Evolutionary conservation across 2,888 invertebrate genomes (phyloP), one percentile per base, ranked within the genome.

Genomic region (Pollenia griseotomentosa): DNA sequence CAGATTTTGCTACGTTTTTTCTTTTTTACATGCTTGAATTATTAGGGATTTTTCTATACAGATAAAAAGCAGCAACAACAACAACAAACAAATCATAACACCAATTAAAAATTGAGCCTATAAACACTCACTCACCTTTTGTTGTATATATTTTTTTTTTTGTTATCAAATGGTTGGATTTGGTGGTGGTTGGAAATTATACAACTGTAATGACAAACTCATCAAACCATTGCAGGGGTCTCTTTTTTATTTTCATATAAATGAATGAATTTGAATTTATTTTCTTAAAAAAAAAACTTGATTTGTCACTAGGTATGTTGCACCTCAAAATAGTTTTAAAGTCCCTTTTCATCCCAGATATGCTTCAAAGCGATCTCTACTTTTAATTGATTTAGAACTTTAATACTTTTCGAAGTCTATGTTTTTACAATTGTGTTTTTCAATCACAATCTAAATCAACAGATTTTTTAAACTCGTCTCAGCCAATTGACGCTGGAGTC

Each of bases 1-100:
- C 74, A 85, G 84, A 84, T 74, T 83, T 19, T 71, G 77, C 46
- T 82, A 16, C 59, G 68, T 68, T 75, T 80, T 65, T 55, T 12
- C 55, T 73, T 42, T n/a, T 53, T 59, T 73, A 61, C 61, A 79
- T 80, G 77, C 79, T 85, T 68, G 63, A 80, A 85, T 80, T 88
- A 75, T 85, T 85, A 85, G 83, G 87, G 82, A 84, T 78, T 83
- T 75, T 85, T 74, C 14, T 82, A 61, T 59, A 79, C 19, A 65
- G 78, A 83, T 63, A 68, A 73, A 68, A 59, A 42, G 33, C 14
- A 48, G 33, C 16, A 79, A 70, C 57, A 65, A 61, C 66, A 79
- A 83, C 33, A 85, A 83, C 42, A 87, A 73, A 48, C 40, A 83
- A 81, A 88, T 78, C 83, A 79, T 74, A 85, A 81, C 79, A 87